These are phyloP conservation scores for Catharus bicknelli DNA, from an alignment of 2,113 vertebrate species.

Conservation along the genomic window DNA sequence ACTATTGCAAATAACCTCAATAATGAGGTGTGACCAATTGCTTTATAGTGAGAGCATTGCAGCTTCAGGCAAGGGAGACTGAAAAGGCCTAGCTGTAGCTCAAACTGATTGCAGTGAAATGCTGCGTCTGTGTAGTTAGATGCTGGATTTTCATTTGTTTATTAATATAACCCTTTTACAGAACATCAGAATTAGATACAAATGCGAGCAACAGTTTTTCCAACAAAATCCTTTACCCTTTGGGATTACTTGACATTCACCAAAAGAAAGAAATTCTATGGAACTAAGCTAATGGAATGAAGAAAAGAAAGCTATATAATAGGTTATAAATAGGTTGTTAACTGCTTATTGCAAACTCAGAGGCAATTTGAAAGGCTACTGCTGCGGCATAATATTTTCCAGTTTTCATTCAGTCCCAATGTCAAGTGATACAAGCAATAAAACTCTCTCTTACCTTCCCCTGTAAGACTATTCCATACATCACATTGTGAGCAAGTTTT, in stretches of 20 bases:
- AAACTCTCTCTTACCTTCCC: conserved; percentile 25
- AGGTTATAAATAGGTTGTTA: neutral
- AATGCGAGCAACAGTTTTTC: neutral
- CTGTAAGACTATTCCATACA: conserved; percentile 66
- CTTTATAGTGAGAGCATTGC: neutral
- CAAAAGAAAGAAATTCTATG: neutral
- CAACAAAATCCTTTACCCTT: neutral
- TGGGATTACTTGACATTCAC: neutral
- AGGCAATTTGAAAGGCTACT: neutral
- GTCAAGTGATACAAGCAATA: conserved; percentile 48
- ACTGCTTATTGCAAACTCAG: neutral
- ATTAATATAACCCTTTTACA: neutral
- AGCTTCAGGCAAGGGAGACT: neutral
- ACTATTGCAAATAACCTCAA: neutral
- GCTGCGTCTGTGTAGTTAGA: neutral
- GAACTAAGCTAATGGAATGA: neutral
- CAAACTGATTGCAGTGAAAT: neutral
- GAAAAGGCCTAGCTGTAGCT: neutral
- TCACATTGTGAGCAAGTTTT: conserved; percentile 59
- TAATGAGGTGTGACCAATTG: conserved; percentile 32
- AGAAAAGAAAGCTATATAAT: neutral
- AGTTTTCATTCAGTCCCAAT: neutral
- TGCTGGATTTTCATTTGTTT: neutral
- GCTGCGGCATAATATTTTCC: conserved; percentile 32
- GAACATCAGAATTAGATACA: neutral